Base-by-base conservation (phyloP, 1,140 invertebrate species). In the Drosophila suzukii region DNA sequence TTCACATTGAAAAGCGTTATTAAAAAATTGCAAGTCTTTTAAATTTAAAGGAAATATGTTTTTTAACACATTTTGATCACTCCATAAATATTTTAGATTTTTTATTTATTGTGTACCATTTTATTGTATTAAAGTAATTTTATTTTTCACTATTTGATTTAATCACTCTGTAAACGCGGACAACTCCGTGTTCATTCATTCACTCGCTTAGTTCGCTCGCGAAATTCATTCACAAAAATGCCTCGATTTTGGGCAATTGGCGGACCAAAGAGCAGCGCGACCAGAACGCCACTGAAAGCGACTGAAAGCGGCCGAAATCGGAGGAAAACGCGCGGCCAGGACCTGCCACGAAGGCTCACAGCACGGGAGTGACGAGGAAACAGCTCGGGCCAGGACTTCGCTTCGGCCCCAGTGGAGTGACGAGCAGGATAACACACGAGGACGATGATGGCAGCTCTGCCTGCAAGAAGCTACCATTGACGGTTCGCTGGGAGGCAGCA, bases 401-500 rank as follows among this genome's bases (percentile, higher is more conserved):
- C 24, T 13, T 15, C 72, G 62, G 71, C 68, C 75, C 73, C 72
- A 73, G 75, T 82, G 72, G 72, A 76, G 75, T 65, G 51, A 65
- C 75, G 49, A 57, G 72, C 65, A 50, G 60, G 46, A 56, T 62
- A 74, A 65, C 51, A 77, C 81, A 80, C 86, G 86, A 90, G 86
- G 86, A 90, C 86, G 82, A 90, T 90, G 86, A 90, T 90, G 86
- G 86, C 70, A 71, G 82, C 67, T 76, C 70, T 71, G 75, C 76
- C 47, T 90, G 80, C 84, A 88, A 88, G 84, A 88, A 88, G 47
- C 76, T 77, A 88, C 84, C 84, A 88, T 89, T 67, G 73, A 51
- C 50, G 62, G 63, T 41, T 79, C 47, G 76, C 51, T 47, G 12
- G 32, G 39, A 36, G 47, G 62, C 46, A 59, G 27, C 65, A 65